Conservation (phyloP, 2,113 vertebrate species). For the Callaeas wilsoni region DNA sequence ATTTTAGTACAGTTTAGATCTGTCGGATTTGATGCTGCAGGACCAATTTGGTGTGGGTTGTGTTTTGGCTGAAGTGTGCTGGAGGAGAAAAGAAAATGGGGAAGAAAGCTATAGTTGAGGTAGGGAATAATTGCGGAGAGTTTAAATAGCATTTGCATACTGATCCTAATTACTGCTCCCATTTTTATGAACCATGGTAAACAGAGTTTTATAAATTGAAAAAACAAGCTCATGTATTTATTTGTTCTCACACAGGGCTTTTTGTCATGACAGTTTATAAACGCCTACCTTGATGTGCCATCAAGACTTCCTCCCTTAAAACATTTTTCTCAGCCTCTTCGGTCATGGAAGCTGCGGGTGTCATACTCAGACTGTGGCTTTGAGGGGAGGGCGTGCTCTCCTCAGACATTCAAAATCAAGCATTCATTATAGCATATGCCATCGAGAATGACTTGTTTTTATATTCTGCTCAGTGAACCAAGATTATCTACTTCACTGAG, state of each 20-base stretch:
- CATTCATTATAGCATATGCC: neutral
- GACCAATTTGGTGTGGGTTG: neutral
- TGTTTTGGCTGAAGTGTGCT: conserved; percentile 11
- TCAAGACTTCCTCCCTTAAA: neutral
- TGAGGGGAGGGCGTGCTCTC: neutral
- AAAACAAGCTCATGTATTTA: neutral
- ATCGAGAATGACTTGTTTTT: neutral
- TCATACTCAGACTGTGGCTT: neutral
- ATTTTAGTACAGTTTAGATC: neutral
- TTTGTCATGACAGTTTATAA: neutral
- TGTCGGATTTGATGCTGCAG: neutral
- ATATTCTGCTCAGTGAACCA: conserved; percentile 30
- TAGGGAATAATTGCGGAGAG: neutral
- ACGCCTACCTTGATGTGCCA: neutral
- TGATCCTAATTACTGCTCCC: conserved; percentile 4
- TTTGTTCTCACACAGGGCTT: neutral
- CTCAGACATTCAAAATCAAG: neutral
- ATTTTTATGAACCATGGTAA: neutral
- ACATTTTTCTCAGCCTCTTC: neutral
- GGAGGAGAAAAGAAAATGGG: neutral
- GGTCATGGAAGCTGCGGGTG: neutral
- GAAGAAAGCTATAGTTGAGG: neutral
- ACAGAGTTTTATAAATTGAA: neutral
- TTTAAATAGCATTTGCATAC: conserved; percentile 20
- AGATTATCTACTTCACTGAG: conserved; percentile 22